Evolutionary conservation across 2,797 vertebrate genomes (phyloP), one percentile per base, ranked within the genome.

Genomic region (Ctenosaura bakeri): DNA sequence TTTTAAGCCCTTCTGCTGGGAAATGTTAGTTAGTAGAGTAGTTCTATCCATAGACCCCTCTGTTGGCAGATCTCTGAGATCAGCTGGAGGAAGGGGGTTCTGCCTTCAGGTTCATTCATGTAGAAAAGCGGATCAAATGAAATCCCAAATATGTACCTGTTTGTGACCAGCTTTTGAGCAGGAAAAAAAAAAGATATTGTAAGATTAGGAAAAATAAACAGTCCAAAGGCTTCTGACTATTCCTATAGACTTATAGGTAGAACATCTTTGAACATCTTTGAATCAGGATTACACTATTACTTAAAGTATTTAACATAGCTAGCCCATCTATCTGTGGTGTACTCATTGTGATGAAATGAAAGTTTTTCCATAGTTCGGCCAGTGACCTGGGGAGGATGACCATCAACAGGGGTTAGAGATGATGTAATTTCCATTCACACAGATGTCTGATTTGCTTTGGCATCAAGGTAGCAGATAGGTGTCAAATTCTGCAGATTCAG

Each of bases 401-500:
- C 50, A 20, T 91, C 95, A 93, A 95, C 94, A 5, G 91, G 91
- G 94, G 88, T 91, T 71, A 86, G 52, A 96, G 93, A 94, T 97
- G 96, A 97, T 97, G 96, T 96, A 93, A 97, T 97, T 97, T 97
- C 96, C 96, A 96, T 95, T 92, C 93, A 94, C 94, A 95, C 96
- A 95, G 95, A 88, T 87, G 94, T 93, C 90, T 91, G 81, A 92
- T 88, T 96, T 92, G 95, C 91, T 96, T 95, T 89, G 93, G 90
- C 92, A 93, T 91, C 92, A 78, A 96, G 86, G 88, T 94, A 95
- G 92, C 89, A 94, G 94, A 94, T 93, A 96, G n/a, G 52, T 96
- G 97, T 97, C 95, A 95, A 94, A 92, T 95, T 97, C 90, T 97
- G 95, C 92, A 94, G 94, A 95, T 96, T 96, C 93, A 94, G 59